Conservation (phyloP, 1,140 invertebrate genomes). For the Tetragnatha versicolor region DNA sequence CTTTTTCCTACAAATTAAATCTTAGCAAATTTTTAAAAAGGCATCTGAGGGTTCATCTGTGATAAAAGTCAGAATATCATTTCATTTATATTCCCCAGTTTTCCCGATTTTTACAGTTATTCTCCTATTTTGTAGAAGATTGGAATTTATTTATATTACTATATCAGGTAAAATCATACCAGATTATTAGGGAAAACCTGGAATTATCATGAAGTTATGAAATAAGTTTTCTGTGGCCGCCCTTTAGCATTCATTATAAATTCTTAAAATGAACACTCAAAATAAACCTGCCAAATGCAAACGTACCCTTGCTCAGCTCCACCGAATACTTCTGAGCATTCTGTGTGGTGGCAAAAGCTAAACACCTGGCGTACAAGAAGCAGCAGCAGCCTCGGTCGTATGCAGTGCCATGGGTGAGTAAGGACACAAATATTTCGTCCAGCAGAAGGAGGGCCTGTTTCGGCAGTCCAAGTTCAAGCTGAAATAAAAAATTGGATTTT, state of each 20-base stretch:
- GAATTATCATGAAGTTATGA: too few species aligned
- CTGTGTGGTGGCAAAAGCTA: conserved; percentile 69
- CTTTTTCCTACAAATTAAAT: neutral
- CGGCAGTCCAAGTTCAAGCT: conserved; percentile 77
- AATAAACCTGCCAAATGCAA: neutral
- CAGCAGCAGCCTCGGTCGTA: conserved; percentile 76
- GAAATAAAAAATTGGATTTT: conserved; percentile 48
- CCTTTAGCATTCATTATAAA: neutral
- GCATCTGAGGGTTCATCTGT: too few species aligned
- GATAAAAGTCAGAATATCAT: neutral
- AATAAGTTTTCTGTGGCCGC: too few species aligned
- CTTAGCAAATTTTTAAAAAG: neutral
- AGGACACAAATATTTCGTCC: conserved; percentile 73
- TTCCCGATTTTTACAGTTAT: too few species aligned
- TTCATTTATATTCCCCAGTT: neutral
- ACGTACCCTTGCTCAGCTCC: conserved; percentile 59
- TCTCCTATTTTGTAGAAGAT: too few species aligned
- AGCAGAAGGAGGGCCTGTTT: conserved; percentile 76
- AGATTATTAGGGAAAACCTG: too few species aligned
- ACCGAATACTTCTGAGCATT: conserved; percentile 64
- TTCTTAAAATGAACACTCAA: neutral
- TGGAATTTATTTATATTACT: too few species aligned
- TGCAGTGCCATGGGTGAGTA: conserved; percentile 81
- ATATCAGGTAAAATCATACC: neutral
- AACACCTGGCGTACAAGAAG: conserved; percentile 65